phyloP scores from a whole-genome alignment of 2,113 vertebrate species.

The Corythornis cristatus region DNA sequence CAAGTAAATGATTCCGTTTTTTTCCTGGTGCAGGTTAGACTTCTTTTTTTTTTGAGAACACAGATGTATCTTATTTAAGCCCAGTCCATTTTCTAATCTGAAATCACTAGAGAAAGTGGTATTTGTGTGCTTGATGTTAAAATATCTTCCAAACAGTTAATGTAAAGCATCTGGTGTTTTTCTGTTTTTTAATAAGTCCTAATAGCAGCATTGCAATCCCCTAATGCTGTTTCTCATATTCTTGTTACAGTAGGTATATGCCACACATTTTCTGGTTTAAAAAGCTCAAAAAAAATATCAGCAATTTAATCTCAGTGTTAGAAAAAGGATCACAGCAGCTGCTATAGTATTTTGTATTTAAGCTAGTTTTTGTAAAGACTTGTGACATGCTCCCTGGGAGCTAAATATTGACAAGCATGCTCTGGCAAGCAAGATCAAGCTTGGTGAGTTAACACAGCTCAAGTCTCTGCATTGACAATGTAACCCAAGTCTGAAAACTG shows the following conservation, averaged over 20 bases:
- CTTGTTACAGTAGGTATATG: constrained; percentile 58
- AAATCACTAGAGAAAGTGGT: not conserved
- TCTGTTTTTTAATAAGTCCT: constrained; percentile 43
- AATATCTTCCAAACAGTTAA: constrained; percentile 42
- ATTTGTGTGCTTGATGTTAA: constrained; percentile 55
- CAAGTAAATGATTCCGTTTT: not conserved
- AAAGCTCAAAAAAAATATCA: constrained; percentile 66
- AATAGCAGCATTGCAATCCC: constrained; percentile 57
- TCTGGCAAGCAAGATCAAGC: constrained; percentile 80
- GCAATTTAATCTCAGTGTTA: constrained; percentile 78
- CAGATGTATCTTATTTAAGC: not conserved
- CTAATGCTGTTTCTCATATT: constrained; percentile 49
- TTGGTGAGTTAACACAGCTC: constrained; percentile 77
- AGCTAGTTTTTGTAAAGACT: constrained; percentile 73
- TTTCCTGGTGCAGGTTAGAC: not conserved
- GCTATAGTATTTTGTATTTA: constrained; percentile 74
- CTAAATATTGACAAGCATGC: constrained; percentile 83
- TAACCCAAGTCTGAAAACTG: constrained; percentile 72
- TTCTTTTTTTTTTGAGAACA: not conserved
- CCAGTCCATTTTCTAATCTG: constrained; percentile 1
- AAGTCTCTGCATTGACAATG: constrained; percentile 66
- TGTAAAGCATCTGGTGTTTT: constrained; percentile 60
- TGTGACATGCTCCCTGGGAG: constrained; percentile 62
- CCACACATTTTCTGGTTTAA: constrained; percentile 49
- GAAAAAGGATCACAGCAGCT: constrained; percentile 79